Base-by-base conservation (phyloP, 2,113 vertebrate species). In the Phaethornis superciliosus region DNA sequence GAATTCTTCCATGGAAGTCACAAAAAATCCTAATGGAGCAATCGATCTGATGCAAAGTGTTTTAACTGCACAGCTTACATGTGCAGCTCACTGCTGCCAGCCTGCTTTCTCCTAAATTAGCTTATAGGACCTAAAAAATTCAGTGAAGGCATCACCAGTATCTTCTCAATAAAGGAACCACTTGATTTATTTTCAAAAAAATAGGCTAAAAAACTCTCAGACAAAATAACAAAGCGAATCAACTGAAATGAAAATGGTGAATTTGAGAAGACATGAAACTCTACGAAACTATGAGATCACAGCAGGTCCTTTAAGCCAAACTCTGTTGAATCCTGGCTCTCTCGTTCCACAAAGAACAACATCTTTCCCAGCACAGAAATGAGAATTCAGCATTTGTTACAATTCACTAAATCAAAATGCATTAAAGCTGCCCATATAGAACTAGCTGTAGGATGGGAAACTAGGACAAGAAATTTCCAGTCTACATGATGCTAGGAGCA, bases 321-420 rank as follows among this genome's bases (percentile, higher is more conserved):
- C 19, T 89, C 37, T 51, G 46, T 58, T 60, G 63, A 91, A 68
- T 26, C 16, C 37, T 55, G 37, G 21, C 70, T 93, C 58, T 69
- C 63, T 35, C n/a, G 67, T 80, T 89, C 82, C 75, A 67, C 0
- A 1, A 79, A 63, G 40, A 88, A 76, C 49, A 70, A 64, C 67
- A 93, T 75, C 51, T 91, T 89, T 89, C 69, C 67, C 76, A 91
- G 63, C 42, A 62, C 49, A 75, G 88, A 90, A 71, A 94, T n/a
- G 68, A 63, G 76, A 94, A 87, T 68, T 80, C 72, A 78, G 68
- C 64, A 70, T 89, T 93, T 88, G 63, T 79, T 90, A 81, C 55
- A 63, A 67, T 70, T 90, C 33, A 64, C 56, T 89, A 78, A 46
- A 93, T 72, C 71, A 86, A 83, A 95, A 88, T 56, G 33, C 81